Base-by-base conservation (phyloP, 2,797 vertebrate genomes). In the Numenius phaeopus region DNA sequence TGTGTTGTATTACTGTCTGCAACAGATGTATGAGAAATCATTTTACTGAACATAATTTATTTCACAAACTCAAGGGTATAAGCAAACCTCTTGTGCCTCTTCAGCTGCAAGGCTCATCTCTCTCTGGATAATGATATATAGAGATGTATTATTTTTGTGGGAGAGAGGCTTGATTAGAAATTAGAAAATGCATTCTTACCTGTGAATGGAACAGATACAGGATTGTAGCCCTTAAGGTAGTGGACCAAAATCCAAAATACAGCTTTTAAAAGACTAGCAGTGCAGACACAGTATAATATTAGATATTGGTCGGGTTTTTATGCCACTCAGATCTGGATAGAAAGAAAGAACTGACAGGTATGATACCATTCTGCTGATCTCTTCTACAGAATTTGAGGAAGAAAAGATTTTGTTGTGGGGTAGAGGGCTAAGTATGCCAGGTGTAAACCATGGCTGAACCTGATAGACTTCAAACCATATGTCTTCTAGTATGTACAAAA, bases 21-120 rank as follows among this genome's bases (percentile, higher is more conserved):
- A 90, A 79, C 29, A 79, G 50, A 92, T 54, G 46, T 61, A 90
- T 69, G 46, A 89, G 61, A 93, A 95, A 87, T 39, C 14, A 49
- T 82, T 90, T 88, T 44, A 64, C 40, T 75, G 57, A 93, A 70
- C 30, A 37, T 42, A 85, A 89, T 89, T 89, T 79, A 96, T 90
- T 92, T 86, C 50, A 90, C 47, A 66, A 26, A 66, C 46, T 79
- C 62, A 73, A 47, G 40, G 12, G n/a, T 73, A 89, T 58, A 93
- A 82, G 83, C 46, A 84, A 89, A 62, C 10, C 6, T 90, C 22
- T 73, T 72, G 20, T 24, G 22, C 50, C 18, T 73, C 37, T 89
- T 96, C 75, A 73, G 52, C 42, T 77, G 14, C 29, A 47, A 42
- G 26, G 39, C 21, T 93, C 58, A 82, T 79, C 19, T 88, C 21